Evolutionary conservation across 1,140 invertebrate genomes (phyloP).

Genomic region (Arctopsyche grandis): DNA sequence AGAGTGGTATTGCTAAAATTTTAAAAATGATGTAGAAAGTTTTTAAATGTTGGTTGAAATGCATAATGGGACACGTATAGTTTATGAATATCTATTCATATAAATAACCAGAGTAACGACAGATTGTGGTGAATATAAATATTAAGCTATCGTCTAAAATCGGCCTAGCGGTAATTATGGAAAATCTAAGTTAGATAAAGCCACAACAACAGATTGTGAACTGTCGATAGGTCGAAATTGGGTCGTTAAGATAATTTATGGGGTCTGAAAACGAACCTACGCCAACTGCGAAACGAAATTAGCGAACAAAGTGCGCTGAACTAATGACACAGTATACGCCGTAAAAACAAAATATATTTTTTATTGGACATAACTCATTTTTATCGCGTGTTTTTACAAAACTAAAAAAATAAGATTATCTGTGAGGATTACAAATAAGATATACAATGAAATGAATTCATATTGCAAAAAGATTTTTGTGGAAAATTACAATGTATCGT

Average conservation of each 20-base stretch:
- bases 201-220: constrained; percentile 27
- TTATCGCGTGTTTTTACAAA: too few relatives aligned
- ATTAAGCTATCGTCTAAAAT: constrained; percentile 16
- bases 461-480: too few relatives aligned
- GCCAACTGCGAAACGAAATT: neutral
- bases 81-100: too few relatives aligned
- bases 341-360: too few relatives aligned
- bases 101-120: neutral
- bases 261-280: constrained; percentile 1
- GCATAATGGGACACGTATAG: too few relatives aligned
- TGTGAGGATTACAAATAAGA: too few relatives aligned
- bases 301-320: neutral
- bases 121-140: constrained; percentile 1
- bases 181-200: constrained; percentile 43
- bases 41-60: too few relatives aligned
- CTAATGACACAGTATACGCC: too few relatives aligned
- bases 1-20: neutral
- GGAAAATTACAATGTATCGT: too few relatives aligned
- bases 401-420: too few relatives aligned
- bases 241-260: constrained; percentile 37
- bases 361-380: too few relatives aligned
- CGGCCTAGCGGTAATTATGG: constrained; percentile 38
- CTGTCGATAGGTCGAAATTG: constrained; percentile 25
- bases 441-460: too few relatives aligned
- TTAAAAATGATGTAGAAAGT: neutral